Evolutionary conservation across 2,113 vertebrate species (phyloP).

Genomic region (Rissa tridactyla): DNA sequence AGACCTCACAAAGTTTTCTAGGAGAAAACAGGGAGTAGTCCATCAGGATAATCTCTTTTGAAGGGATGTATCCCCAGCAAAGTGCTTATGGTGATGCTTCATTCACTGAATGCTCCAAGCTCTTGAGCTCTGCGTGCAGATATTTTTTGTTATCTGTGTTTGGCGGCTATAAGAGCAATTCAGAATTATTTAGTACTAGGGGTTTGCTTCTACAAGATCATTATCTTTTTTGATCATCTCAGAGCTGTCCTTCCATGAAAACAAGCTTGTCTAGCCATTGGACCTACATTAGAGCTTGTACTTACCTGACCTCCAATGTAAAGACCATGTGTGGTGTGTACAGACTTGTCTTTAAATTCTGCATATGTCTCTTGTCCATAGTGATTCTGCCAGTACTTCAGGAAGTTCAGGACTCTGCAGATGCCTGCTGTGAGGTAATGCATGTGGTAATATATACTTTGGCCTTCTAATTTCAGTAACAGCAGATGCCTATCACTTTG

Average conservation of each 20-base stretch:
- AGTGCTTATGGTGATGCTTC: not conserved
- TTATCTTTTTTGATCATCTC: not conserved
- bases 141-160: not conserved
- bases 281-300: not conserved
- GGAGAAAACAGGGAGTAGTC: not conserved
- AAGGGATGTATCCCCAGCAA: not conserved
- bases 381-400: slow-evolving; percentile 35
- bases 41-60: not conserved
- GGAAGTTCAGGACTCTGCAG: slow-evolving; percentile 49
- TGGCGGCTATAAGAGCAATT: not conserved
- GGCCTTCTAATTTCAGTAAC: slow-evolving; percentile 7
- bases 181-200: not conserved
- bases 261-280: not conserved
- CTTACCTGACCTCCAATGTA: not conserved
- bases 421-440: not conserved
- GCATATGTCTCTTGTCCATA: not conserved
- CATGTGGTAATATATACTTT: not conserved
- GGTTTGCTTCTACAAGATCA: not conserved
- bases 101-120: not conserved
- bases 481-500: not conserved
- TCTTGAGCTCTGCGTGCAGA: not conserved
- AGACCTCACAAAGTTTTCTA: not conserved
- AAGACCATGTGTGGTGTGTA: not conserved
- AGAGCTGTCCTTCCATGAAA: not conserved
- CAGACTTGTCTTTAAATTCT: not conserved